Evolutionary conservation across 2,888 invertebrate species (phyloP), one percentile per base, ranked within the genome.

Genomic region (Drosophila rubida): DNA sequence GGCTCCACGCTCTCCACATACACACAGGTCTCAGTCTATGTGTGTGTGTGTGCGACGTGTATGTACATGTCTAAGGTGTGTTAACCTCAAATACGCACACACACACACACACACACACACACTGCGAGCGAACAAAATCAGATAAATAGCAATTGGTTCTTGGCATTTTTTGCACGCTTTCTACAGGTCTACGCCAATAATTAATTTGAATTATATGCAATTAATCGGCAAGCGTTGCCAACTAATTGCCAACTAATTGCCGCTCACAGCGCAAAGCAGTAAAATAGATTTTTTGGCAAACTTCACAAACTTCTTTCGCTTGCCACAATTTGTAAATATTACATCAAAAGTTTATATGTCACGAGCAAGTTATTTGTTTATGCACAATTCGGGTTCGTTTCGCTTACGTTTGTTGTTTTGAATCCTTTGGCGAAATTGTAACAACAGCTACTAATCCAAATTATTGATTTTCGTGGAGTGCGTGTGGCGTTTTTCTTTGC

Each of bases 31-130:
- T 67, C 25, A 44, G 50, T 58, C 19, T 62, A 27, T 63, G 22
- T 46, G 54, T 46, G 50, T 69, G 61, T 55, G 71, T 44, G 61
- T 58, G 63, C 55, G 75, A 81, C 86, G 79, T 87, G 88, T 90
- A 88, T 90, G 88, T 91, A 90, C 80, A 88, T 85, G 88, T 86
- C 87, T 90, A 91, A 91, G 91, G 91, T 91, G 91, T 91, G 91
- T 91, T 91, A 90, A 90, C 90, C 91, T 90, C 89, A 88, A 82
- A 74, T 77, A 73, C 64, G 69, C 59, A 32, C 64, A 39, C 67
- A 72, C 67, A 71, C 66, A 68, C 72, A 63, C 42, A 53, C 60
- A 68, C 55, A 58, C 41, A 66, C 39, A 30, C 49, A 49, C 11
- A 22, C 22, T 22, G n/a, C n/a, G n/a, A 19, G 19, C 27, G 48